Evolutionary conservation across 1,140 invertebrate genomes (phyloP), one percentile per base, ranked within the genome.

Genomic region (Hypsibius dujardini): DNA sequence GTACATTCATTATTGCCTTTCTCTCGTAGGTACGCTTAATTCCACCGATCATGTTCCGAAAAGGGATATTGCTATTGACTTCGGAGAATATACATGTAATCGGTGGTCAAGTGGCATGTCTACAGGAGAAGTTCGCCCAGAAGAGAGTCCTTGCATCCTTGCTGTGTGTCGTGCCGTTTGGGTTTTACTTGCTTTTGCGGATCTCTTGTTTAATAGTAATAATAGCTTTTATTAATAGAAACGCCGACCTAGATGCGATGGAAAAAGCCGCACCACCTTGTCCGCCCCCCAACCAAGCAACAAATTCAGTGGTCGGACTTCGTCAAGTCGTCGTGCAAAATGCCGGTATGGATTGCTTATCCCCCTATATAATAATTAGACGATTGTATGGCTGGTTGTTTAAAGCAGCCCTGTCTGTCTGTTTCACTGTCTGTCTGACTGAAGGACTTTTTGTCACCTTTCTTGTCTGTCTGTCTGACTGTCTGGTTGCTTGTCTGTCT

Each of bases 41-140:
- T 12, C 62, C 62, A 45, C 62, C 62, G 62, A 67, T 67, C 12
- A 67, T 42, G 7, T 67, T 12, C 42, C 62, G 62, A 67, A 67
- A 42, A 67, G 62, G 62, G 12, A 67, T 42, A 42, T 7, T 67
- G 62, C 62, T 67, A 3, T 42, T 67, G 12, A 67, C 12, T 3
- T 7, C 12, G 12, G 12, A 12, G 62, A 67, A 67, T 67, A 67
- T 67, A 7, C 62, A 67, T 7, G 12, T 67, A 3, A 42, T 67
- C 45, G 62, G 62, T 7, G 62, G 62, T 42, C 7, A 3, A 7
- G 62, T 67, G 12, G 12, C 62, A 3, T 12, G 3, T 15, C 62
- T 67, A 12, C 3, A 45, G 3, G 42, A 7, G 3, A 12, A 67
- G 42, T 7, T 15, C 42, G 62, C 42, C 12, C 62, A 67, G 42